phyloP scores from a whole-genome alignment of 2,113 vertebrate genomes.

The Lichenostomus cassidix region DNA sequence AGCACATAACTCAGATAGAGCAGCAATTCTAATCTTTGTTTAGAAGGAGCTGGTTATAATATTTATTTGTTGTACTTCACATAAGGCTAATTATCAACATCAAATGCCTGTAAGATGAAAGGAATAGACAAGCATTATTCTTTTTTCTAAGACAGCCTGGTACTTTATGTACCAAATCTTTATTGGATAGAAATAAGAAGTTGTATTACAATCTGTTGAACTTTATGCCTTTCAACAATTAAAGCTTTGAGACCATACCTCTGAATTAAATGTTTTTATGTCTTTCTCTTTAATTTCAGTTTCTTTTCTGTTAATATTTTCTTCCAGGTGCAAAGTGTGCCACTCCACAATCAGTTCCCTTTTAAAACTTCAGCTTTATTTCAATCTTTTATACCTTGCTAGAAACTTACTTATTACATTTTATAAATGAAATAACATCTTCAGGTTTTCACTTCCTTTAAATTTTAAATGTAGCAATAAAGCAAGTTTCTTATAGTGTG shows the following conservation, averaged over 20 bases:
- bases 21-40: neutral
- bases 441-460: neutral
- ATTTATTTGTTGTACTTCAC: neutral
- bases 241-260: neutral
- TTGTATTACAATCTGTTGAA: neutral
- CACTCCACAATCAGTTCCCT: neutral
- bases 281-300: neutral
- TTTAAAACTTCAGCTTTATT: neutral
- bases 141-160: neutral
- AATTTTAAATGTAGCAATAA: slow-evolving; percentile 13
- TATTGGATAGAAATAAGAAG: neutral
- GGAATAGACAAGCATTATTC: neutral
- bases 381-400: neutral
- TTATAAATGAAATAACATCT: slow-evolving; percentile 1
- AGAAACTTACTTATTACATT: neutral
- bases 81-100: neutral
- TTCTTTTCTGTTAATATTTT: neutral
- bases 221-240: neutral
- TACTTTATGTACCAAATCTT: neutral
- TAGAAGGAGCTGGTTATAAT: neutral
- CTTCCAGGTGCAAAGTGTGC: neutral
- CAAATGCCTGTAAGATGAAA: fast-evolving
- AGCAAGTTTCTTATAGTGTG: neutral
- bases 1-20: neutral
- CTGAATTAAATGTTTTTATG: neutral